Base-by-base conservation (phyloP, 2,797 vertebrate genomes). In the Anabas testudineus region DNA sequence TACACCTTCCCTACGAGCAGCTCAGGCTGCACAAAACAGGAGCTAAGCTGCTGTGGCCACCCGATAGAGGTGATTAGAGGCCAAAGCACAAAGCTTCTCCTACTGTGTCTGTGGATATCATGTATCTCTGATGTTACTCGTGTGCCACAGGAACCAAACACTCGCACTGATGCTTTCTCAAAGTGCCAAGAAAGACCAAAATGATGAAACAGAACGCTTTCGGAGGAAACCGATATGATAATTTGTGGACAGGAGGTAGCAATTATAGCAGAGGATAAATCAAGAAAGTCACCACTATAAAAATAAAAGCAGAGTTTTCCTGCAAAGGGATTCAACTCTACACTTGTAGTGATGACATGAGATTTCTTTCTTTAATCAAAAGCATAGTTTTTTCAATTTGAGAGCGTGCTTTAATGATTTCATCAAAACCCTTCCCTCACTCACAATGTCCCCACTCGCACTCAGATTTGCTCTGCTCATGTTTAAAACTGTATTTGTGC, bases 21-120 rank as follows among this genome's bases (percentile, higher is more conserved):
- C 39, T 70, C 53, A 5, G 46, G 26, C 34, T 46, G 48, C 51
- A 15, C 32, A 36, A 63, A 51, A 54, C 53, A 24, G 24, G 54
- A 53, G 48, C 59, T 22, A 5, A 55, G 66, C 65, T 41, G 48
- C 54, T 13, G 26, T 0, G 16, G 72, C 53, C 26, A 76, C 68
- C 45, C 56, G 78, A 87, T 72, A 19, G 26, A n/a, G 49, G 46
- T 34, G 58, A 89, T 76, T 39, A 68, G 49, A 73, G 63, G 63
- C 37, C 8, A 42, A 59, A 58, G 60, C 22, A 48, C 4, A 2
- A 32, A 55, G 67, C 61, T 36, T 77, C 59, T 69, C 59, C 66
- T 45, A 5, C 48, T 9, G 67, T 10, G 39, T 60, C 66, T 59
- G 45, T 12, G 39, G 60, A 46, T 79, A 81, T 85, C 77, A 26